Base-by-base conservation (phyloP, 2,113 vertebrate genomes). In the Notothenia coriiceps region DNA sequence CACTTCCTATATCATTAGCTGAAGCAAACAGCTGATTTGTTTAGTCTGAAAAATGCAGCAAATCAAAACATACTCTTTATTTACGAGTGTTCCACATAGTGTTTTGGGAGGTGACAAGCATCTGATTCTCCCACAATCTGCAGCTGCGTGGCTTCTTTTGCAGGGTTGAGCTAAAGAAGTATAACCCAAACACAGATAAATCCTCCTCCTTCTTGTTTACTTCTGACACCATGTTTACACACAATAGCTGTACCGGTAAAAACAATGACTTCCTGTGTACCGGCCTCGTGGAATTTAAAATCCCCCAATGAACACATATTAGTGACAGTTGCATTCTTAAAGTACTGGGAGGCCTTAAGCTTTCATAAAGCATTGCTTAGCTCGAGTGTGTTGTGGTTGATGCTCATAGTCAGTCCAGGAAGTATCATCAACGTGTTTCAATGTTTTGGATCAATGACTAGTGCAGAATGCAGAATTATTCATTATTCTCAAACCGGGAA, bases 131-230 rank as follows among this genome's bases (percentile, higher is more conserved):
- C 20, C 17, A 35, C 51, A 62, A 61, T 33, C n/a, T 66, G 17
- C 77, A 75, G 73, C 51, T 83, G 74, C 35, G 61, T 35, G 11
- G 5, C 0, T 64, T 85, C 3, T 17, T 60, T n/a, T 50, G 10
- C 18, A 77, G n/a, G 13, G 59, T 82, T 25, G 40, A 49, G 44
- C 61, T 66, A 10, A 44, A 63, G 67, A 43, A 25, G 33, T 47
- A 4, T 33, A 73, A 80, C 63, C 73, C 62, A 90, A 91, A 92
- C 25, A 90, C 82, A 86, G 0, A 63, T 87, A 29, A 78, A 86
- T 72, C 74, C 22, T 54, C 20, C 59, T 56, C 44, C 52, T 57
- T 61, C 62, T 77, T 90, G 88, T 89, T 91, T 85, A 93, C 75
- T 59, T 50, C 55, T 35, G 46, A 83, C 44, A 52, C 47, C 5